Evolutionary conservation across 2,113 vertebrate species (phyloP).

Genomic region (Cranoglanis bouderius): DNA sequence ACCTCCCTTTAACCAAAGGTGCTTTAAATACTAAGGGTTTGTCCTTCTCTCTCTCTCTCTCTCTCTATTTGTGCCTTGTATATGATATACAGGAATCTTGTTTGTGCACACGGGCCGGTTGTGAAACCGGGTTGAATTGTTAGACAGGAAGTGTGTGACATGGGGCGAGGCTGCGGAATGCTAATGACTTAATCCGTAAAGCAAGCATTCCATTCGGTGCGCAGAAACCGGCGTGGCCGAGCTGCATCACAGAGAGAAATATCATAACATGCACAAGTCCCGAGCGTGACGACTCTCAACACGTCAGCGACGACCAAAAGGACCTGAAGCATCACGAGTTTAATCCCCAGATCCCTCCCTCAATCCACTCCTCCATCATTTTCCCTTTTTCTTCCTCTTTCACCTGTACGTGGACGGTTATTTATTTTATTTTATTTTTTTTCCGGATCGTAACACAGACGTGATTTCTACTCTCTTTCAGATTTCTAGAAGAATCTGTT

Average conservation of each 20-base stretch:
- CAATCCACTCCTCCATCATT: background rate
- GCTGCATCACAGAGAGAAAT: background rate
- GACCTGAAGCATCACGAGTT: slow-evolving; percentile 25
- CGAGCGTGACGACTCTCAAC: background rate
- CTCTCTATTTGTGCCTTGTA: slow-evolving; percentile 80
- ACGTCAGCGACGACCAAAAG: slow-evolving; percentile 28
- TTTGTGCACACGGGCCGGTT: background rate
- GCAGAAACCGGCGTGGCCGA: background rate
- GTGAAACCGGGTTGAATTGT: background rate
- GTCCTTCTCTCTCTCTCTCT: slow-evolving; percentile 75
- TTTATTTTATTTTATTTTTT: no score
- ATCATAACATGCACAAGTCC: background rate
- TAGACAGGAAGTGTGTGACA: background rate
- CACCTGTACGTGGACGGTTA: background rate
- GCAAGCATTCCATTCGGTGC: slow-evolving; percentile 21
- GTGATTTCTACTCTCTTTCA: slow-evolving; percentile 3
- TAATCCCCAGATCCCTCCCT: background rate
- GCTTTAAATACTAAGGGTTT: slow-evolving; percentile 77
- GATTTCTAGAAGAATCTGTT: slow-evolving; percentile 31
- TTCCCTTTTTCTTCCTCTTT: background rate
- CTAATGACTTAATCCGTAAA: slow-evolving; percentile 30
- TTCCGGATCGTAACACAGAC: background rate
- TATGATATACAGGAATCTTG: slow-evolving; percentile 72
- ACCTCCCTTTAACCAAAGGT: slow-evolving; percentile 82
- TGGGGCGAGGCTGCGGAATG: slow-evolving; percentile 32